phyloP scores from a whole-genome alignment of 2,888 invertebrate species.

The Bellardia bayeri region DNA sequence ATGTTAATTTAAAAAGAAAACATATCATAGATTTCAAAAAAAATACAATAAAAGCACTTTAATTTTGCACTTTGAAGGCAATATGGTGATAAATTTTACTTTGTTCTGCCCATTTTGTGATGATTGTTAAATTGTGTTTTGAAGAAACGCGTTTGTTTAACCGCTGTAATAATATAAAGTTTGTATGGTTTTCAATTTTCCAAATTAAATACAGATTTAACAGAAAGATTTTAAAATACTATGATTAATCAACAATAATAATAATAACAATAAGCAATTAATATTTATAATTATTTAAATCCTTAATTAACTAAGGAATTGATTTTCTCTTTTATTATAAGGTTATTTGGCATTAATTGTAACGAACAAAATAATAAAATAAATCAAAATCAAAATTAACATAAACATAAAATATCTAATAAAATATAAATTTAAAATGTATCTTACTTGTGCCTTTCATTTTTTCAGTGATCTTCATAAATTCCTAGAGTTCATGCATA shows the following conservation, averaged over 20 bases:
- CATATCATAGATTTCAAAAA: conserved; percentile 66
- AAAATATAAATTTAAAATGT: conserved; percentile 61
- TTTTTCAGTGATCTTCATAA: conserved; percentile 69
- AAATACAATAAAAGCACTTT: conserved; percentile 79
- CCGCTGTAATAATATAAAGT: conserved; percentile 48
- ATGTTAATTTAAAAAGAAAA: conserved; percentile 23
- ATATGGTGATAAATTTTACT: conserved; percentile 77
- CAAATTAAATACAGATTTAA: neutral
- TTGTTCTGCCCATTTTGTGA: conserved; percentile 54
- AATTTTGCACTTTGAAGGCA: conserved; percentile 80
- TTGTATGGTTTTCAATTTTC: neutral
- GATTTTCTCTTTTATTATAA: neutral
- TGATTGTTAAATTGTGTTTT: conserved; percentile 23
- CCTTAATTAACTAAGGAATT: neutral
- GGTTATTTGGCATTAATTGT: conserved; percentile 18
- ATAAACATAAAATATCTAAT: conserved; percentile 24
- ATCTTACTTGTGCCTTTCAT: conserved; percentile 72
- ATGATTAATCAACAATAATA: neutral
- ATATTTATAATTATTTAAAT: neutral
- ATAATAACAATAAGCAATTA: conserved; percentile 12
- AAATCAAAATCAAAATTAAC: conserved; percentile 29
- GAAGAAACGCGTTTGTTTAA: conserved; percentile 6
- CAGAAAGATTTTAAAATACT: neutral
- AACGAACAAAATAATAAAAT: neutral
- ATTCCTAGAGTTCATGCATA: conserved; percentile 70